Evolutionary conservation across 2,888 invertebrate species (phyloP).

Genomic region (Drosophila rellima): DNA sequence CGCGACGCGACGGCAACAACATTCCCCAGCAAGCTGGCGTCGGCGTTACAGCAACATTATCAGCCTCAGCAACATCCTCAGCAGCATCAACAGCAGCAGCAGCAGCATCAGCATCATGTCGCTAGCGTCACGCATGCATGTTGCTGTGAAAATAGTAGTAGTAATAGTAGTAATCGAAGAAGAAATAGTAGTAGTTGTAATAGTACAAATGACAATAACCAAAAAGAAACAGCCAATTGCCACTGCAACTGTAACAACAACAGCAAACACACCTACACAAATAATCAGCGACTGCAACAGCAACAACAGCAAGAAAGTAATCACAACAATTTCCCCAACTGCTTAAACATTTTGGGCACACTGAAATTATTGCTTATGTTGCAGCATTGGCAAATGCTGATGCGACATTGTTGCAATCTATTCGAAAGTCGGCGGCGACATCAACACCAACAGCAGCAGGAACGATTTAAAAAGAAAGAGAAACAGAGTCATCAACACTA

Average conservation of each 20-base stretch:
- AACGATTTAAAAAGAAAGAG: constrained; percentile 16
- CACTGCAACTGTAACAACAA: constrained; percentile 18
- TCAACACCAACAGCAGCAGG: constrained; percentile 15
- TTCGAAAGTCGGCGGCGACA: constrained; percentile 50
- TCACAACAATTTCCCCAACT: constrained; percentile 37
- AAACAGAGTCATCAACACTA: constrained; percentile 18
- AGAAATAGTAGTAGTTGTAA: constrained; percentile 27
- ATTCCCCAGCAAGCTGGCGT: constrained; percentile 48
- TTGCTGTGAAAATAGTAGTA: constrained; percentile 30
- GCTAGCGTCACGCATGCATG: constrained; percentile 19
- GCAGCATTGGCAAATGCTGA: constrained; percentile 31
- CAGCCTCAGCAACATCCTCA: constrained; percentile 19
- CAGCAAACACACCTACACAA: constrained; percentile 17
- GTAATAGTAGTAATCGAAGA: constrained; percentile 11
- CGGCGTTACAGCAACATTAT: constrained; percentile 25
- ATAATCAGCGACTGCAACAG: constrained; percentile 29
- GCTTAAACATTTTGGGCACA: constrained; percentile 54
- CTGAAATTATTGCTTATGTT: constrained; percentile 64
- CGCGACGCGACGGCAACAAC: constrained; percentile 39
- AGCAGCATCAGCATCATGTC: constrained; percentile 25
- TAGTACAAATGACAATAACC: constrained; percentile 73
- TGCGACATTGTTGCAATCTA: constrained; percentile 54
- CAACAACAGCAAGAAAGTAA: constrained; percentile 16
- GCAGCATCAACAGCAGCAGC: constrained; percentile 26
- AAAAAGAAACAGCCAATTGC: constrained; percentile 54